Base-by-base conservation (phyloP, 2,888 invertebrate species). In the Caenorhabditis becei region DNA sequence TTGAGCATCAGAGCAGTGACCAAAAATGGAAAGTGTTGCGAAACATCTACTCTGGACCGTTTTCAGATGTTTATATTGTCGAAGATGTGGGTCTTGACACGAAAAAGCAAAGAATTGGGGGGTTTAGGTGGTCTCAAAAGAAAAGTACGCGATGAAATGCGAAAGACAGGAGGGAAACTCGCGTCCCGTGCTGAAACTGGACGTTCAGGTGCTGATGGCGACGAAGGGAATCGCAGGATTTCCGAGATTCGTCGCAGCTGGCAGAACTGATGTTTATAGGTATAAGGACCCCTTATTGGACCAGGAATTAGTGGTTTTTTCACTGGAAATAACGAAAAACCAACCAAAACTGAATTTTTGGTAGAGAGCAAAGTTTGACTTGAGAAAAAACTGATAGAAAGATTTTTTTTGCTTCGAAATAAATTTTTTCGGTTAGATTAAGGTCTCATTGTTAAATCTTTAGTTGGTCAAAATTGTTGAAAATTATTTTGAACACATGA, bases 141-240 rank as follows among this genome's bases (percentile, higher is more conserved):
- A 77, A 58, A 71, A 83, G 20, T 88, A 83, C 65, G 89, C 89
- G 28, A 89, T 89, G 89, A 89, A 89, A 67, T 82, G 83, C 62
- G 89, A 89, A 59, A 62, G 83, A 56, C 83, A 86, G 37, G 83
- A 79, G 28, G 87, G 87, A 24, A 86, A 84, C 35, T 28, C 65
- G n/a, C 66, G 88, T 26, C 86, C 88, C 0, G 87, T 87, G 7
- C 84, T 89, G 20, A 86, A 87, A 63, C 63, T 88, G 44, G 89
- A 89, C 66, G 89, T 88, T 8, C 74, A 85, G 75, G 88, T 88
- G 26, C 63, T 89, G 63, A 81, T 77, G 67, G 81, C 84, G 16
- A 80, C 87, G 44, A 83, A 83, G 14, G 77, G 78, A 1, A 32
- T 61, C 7, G 58, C 65, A 28, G 89, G 89, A 20, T 89, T 89